Percentiles rank a stretch among this genome's conserved stretches.
phyloP scores from a whole-genome alignment of 2,113 vertebrate species.

The Ammodytes marinus region DNA sequence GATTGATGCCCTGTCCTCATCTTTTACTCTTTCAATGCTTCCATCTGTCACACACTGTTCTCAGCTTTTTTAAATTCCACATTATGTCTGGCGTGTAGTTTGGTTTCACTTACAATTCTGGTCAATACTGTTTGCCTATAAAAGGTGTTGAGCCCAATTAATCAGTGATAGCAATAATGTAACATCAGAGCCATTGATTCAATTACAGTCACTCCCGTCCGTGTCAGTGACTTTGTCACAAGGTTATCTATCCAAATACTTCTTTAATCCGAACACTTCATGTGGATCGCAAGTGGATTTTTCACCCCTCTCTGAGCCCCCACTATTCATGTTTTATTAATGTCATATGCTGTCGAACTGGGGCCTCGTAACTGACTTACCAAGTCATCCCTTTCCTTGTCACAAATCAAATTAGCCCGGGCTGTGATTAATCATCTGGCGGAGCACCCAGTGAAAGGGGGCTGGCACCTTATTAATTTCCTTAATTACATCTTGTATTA shows the following conservation, averaged over 20 bases:
- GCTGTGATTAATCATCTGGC: slow-evolving; percentile 86
- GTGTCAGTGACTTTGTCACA: slow-evolving; percentile 42
- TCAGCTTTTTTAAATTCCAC: slow-evolving; percentile 12
- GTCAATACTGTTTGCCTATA: slow-evolving; percentile 17
- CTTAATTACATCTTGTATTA: slow-evolving; percentile 88
- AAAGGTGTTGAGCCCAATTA: slow-evolving; percentile 17
- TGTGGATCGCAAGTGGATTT: slow-evolving; percentile 66
- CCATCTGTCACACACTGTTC: slow-evolving; percentile 21
- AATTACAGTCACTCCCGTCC: slow-evolving; percentile 34
- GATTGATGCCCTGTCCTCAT: slow-evolving; percentile 41
- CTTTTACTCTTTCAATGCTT: slow-evolving; percentile 24
- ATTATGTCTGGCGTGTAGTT: slow-evolving; percentile 4
- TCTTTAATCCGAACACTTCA: slow-evolving; percentile 69
- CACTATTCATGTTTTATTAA: slow-evolving; percentile 85
- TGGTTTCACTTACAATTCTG: slow-evolving; percentile 18
- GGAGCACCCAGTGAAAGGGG: slow-evolving; percentile 76
- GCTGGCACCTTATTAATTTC: slow-evolving; percentile 87
- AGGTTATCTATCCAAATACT: slow-evolving; percentile 50
- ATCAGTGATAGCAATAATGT: slow-evolving; percentile 42
- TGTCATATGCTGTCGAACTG: slow-evolving; percentile 78
- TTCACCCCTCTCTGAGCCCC: slow-evolving; percentile 49
- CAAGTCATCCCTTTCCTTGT: slow-evolving; percentile 84
- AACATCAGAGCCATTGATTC: slow-evolving; percentile 43
- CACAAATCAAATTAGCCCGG: slow-evolving; percentile 87
- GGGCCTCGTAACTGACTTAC: slow-evolving; percentile 81